Evolutionary conservation across 2,113 vertebrate genomes (phyloP).

Genomic region (Ptilorrhoa leucosticta): DNA sequence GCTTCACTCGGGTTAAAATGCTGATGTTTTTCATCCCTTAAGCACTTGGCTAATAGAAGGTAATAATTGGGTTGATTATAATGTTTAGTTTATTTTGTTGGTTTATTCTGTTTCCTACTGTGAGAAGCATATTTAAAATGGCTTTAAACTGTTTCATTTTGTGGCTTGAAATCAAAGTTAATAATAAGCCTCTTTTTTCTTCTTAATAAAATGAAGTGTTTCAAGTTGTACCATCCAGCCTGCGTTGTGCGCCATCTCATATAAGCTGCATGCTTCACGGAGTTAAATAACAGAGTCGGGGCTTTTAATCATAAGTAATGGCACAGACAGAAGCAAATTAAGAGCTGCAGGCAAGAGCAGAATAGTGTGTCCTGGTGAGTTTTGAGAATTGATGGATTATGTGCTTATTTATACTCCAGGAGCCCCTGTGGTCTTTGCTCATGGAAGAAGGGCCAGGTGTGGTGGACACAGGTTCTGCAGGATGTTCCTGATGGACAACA

Average conservation of each 20-base stretch:
- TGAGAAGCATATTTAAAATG: neutral
- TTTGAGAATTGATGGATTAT: neutral
- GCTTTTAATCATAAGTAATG: slow-evolving; percentile 47
- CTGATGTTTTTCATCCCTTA: neutral
- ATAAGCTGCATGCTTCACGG: neutral
- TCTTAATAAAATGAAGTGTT: slow-evolving; percentile 23
- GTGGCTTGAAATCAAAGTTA: slow-evolving; percentile 34
- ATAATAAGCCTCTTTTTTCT: slow-evolving; percentile 27
- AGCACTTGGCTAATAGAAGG: slow-evolving; percentile 31
- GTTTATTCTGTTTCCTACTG: slow-evolving; percentile 20
- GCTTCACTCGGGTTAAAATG: neutral
- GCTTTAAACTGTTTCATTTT: slow-evolving; percentile 5
- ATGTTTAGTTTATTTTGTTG: slow-evolving; percentile 37
- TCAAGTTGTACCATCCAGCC: neutral
- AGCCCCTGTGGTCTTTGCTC: neutral
- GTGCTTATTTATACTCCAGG: neutral
- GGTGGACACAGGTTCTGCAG: neutral
- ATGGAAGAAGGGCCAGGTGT: neutral
- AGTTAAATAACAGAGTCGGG: slow-evolving; percentile 35
- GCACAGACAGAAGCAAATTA: slow-evolving; percentile 50
- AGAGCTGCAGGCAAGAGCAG: slow-evolving; percentile 13
- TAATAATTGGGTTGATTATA: slow-evolving; percentile 48
- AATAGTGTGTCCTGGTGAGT: neutral
- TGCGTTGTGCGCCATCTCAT: neutral
- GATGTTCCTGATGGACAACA: neutral